Evolutionary conservation across 53 echinoderm and acorn worm species (phyloP).

Genomic region (Holothuria scabra): DNA sequence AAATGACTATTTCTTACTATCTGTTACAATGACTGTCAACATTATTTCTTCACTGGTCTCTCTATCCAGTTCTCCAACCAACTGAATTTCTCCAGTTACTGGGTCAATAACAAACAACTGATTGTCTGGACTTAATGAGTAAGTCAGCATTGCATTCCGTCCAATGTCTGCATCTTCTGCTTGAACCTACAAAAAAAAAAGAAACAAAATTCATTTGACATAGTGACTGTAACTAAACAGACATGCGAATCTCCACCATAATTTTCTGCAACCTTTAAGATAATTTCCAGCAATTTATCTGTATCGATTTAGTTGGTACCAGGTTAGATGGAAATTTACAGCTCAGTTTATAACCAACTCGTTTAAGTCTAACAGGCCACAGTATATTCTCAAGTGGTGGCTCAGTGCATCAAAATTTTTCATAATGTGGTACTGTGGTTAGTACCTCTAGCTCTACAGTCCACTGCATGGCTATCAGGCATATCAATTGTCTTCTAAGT

Average conservation of each 20-base stretch:
- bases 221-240: background rate
- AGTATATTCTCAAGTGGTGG: background rate
- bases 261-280: too few relatives aligned
- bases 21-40: constrained; percentile 65
- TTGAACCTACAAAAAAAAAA: constrained; percentile 58
- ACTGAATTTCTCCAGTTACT: constrained; percentile 66
- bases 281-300: too few relatives aligned
- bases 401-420: background rate
- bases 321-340: too few relatives aligned
- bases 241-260: background rate
- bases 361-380: background rate
- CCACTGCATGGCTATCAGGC: too few relatives aligned
- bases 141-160: constrained; percentile 68
- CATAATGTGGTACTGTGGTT: too few relatives aligned
- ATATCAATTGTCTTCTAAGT: too few relatives aligned
- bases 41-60: constrained; percentile 57
- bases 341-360: background rate
- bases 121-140: constrained; percentile 55
- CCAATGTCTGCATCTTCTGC: constrained; percentile 81
- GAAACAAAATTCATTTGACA: background rate
- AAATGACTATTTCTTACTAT: constrained; percentile 63
- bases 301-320: too few relatives aligned
- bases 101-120: constrained; percentile 64
- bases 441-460: background rate
- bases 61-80: constrained; percentile 65